Conservation (phyloP, 2,797 vertebrate genomes). For the Microtus californicus region DNA sequence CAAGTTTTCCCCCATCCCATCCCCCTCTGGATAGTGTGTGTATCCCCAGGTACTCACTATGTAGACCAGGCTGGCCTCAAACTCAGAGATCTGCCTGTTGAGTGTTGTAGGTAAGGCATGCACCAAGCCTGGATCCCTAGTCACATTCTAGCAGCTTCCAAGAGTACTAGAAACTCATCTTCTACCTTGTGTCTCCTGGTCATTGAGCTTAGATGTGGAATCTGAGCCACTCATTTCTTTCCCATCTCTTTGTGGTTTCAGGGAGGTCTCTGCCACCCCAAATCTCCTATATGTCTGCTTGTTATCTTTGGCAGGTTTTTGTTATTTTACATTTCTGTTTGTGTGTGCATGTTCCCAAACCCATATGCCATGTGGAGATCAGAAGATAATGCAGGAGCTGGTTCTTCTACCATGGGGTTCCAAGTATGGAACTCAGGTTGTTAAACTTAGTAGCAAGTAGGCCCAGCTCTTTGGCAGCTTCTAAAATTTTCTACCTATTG, state of each 20-base stretch:
- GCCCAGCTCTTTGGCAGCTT: background rate
- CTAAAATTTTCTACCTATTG: background rate
- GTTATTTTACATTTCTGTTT: background rate
- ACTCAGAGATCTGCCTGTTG: background rate
- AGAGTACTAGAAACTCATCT: background rate
- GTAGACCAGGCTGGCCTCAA: background rate
- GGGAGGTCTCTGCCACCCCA: background rate
- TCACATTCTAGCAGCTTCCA: background rate
- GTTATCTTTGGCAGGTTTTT: background rate
- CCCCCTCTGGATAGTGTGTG: background rate
- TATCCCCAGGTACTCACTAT: background rate
- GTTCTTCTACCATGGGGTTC: background rate
- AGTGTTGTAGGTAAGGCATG: background rate
- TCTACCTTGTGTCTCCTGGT: background rate
- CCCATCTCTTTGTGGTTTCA: background rate
- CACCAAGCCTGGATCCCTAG: background rate
- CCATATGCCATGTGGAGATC: background rate
- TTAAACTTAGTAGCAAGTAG: background rate
- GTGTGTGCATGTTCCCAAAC: background rate
- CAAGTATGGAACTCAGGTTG: background rate
- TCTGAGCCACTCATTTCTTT: background rate
- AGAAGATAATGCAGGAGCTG: background rate
- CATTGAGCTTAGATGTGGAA: background rate
- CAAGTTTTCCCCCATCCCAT: background rate
- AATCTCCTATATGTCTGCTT: background rate